A percentile compares a stretch with the other conserved stretches of the same genome.
Evolutionary conservation across 1,140 invertebrate species (phyloP).

Genomic region (Heliconius himera): DNA sequence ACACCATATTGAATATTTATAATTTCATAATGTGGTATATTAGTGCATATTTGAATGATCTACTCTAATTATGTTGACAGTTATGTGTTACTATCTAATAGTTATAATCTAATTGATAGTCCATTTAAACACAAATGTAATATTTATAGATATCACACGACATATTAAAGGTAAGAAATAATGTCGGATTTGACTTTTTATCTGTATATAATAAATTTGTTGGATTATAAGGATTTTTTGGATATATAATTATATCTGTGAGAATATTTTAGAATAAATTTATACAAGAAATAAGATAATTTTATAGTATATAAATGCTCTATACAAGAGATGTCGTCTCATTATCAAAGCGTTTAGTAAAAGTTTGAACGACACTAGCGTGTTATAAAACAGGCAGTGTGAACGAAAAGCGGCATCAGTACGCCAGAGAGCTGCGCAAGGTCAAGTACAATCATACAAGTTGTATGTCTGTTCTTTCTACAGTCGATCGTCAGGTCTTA

Average conservation of each 20-base stretch:
- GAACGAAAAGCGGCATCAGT: slow-evolving; percentile 72
- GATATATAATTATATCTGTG: no score
- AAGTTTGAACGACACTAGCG: slow-evolving; percentile 72
- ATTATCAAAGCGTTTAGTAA: slow-evolving; percentile 51
- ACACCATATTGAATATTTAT: neutral
- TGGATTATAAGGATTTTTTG: no score
- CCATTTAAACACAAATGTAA: neutral
- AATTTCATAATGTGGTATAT: neutral
- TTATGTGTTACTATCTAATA: neutral
- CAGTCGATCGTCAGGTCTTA: slow-evolving; percentile 57
- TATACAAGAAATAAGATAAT: neutral
- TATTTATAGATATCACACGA: neutral
- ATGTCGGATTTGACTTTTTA: neutral
- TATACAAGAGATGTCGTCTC: slow-evolving; percentile 25
- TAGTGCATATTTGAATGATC: neutral
- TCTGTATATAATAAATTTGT: neutral
- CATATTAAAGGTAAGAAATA: neutral
- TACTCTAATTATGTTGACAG: neutral
- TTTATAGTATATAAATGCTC: neutral
- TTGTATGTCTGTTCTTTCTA: slow-evolving; percentile 49
- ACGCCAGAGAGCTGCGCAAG: slow-evolving; percentile 63
- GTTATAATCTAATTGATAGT: neutral
- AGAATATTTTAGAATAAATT: neutral
- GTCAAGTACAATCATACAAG: slow-evolving; percentile 68
- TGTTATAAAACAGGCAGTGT: slow-evolving; percentile 72